A percentile compares a stretch with the other conserved stretches of the same genome.
Evolutionary conservation across 2,888 invertebrate species (phyloP).

Genomic region (Caenorhabditis doughertyi): DNA sequence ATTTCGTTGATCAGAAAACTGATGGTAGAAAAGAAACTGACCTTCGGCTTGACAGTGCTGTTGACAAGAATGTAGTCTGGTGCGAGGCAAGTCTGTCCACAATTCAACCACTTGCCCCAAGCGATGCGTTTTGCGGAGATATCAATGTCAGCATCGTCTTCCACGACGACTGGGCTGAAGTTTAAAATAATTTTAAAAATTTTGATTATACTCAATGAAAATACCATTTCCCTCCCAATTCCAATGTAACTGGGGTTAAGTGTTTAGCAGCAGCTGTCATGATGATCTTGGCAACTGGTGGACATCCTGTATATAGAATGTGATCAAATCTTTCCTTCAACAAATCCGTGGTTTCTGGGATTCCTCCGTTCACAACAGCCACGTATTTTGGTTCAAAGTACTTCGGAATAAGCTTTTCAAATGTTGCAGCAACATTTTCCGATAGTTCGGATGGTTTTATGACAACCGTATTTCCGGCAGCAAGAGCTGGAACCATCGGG

Average conservation of each 20-base stretch:
- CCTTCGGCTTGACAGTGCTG: conserved; percentile 67
- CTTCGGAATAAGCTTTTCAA: conserved; percentile 73
- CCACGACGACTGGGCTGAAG: conserved; percentile 92
- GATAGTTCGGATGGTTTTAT: conserved; percentile 81
- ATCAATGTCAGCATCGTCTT: conserved; percentile 88
- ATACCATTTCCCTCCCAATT: conserved; percentile 88
- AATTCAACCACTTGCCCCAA: conserved; percentile 96
- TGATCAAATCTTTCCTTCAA: conserved; percentile 93
- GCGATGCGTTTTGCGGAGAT: conserved; percentile 90
- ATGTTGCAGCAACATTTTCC: conserved; percentile 67
- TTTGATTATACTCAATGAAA: neutral
- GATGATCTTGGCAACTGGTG: conserved; percentile 91
- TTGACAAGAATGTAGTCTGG: conserved; percentile 80
- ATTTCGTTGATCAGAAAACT: conserved; percentile 40
- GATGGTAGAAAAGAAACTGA: no score
- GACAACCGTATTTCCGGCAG: conserved; percentile 79
- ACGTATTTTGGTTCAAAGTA: conserved; percentile 88
- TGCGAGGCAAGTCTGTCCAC: conserved; percentile 81
- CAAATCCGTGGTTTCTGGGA: conserved; percentile 91
- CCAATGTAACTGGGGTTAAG: conserved; percentile 94
- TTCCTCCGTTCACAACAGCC: conserved; percentile 90
- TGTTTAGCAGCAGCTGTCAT: conserved; percentile 92
- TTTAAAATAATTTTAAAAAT: neutral
- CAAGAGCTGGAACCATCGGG: conserved; percentile 77
- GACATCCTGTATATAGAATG: conserved; percentile 92